Evolutionary conservation across 2,888 invertebrate species (phyloP), one percentile per base, ranked within the genome.

Genomic region (Auanema freiburgensis): DNA sequence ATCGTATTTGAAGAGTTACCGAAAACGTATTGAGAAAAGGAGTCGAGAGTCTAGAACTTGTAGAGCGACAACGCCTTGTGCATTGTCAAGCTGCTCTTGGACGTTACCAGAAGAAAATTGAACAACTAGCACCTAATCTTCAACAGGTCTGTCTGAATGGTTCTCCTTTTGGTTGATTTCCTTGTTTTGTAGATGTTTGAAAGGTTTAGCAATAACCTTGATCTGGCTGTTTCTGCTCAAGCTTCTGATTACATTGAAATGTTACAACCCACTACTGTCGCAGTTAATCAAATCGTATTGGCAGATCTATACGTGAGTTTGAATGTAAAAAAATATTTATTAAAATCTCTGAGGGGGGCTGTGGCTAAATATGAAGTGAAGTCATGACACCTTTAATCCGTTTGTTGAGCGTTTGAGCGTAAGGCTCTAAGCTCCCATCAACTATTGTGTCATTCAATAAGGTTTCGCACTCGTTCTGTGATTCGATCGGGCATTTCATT

Each of bases 401-500:
- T 18, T 46, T 18, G 46, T 46, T 46, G 46, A 46, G 21, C 8
- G 3, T 46, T 46, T 16, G 21, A 46, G 46, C 61, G 43, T 64
- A 76, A 52, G 56, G 52, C 58, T 77, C 75, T 33, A 79, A 65
- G 63, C 75, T 76, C 18, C 54, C 50, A 55, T 80, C 79, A 11
- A 60, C 69, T 21, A 78, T 66, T 8, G 74, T 58, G 57, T 77
- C 67, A 44, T 54, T 51, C 50, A 67, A 52, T 33, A 79, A 50
- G 5, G 72, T 60, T 14, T 65, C 63, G 62, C 81, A 83, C 61
- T 79, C 78, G 51, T 74, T 65, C 2, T 69, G 61, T 1, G 73
- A 76, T 57, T 81, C 81, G 33, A 72, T 66, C 25, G 80, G 78
- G 60, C 94, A 94, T 86, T 64, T 63, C 0, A 61, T 52, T 59